These are phyloP conservation scores for Gymnoscopelus braueri DNA, from an alignment of 2,797 vertebrate genomes.

Conservation along the genomic window DNA sequence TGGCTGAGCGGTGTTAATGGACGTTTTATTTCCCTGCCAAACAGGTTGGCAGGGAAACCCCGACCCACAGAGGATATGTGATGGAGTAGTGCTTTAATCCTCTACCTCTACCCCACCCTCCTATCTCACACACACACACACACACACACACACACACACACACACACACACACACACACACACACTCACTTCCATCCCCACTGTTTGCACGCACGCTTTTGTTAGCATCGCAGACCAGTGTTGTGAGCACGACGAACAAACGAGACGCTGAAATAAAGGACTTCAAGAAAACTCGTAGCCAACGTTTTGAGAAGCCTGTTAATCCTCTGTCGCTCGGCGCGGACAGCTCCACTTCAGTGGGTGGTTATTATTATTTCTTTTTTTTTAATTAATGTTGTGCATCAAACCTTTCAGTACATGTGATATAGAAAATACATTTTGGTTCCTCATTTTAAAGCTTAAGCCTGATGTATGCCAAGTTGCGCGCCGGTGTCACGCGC, in stretches of 20 bases:
- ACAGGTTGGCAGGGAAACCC: not conserved
- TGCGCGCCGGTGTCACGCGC: too few species aligned
- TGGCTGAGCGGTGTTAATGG: conserved; percentile 11
- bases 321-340: conserved; percentile 1
- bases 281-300: conserved; percentile 29
- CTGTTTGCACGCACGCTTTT: not conserved
- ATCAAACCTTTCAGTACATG: conserved; percentile 3
- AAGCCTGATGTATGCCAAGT: too few species aligned
- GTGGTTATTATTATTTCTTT: not conserved
- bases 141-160: not conserved
- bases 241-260: conserved; percentile 6
- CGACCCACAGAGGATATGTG: not conserved
- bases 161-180: not conserved
- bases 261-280: conserved; percentile 2
- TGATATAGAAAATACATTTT: conserved; percentile 7
- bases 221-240: not conserved
- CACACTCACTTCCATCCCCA: not conserved
- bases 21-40: not conserved
- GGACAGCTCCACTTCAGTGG: not conserved
- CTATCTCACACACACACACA: not conserved
- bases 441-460: conserved; percentile 1
- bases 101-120: too few species aligned
- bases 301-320: conserved; percentile 21
- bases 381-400: conserved; percentile 3
- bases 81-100: not conserved